Evolutionary conservation across 1,140 invertebrate genomes (phyloP).

Genomic region (Campodea augens): DNA sequence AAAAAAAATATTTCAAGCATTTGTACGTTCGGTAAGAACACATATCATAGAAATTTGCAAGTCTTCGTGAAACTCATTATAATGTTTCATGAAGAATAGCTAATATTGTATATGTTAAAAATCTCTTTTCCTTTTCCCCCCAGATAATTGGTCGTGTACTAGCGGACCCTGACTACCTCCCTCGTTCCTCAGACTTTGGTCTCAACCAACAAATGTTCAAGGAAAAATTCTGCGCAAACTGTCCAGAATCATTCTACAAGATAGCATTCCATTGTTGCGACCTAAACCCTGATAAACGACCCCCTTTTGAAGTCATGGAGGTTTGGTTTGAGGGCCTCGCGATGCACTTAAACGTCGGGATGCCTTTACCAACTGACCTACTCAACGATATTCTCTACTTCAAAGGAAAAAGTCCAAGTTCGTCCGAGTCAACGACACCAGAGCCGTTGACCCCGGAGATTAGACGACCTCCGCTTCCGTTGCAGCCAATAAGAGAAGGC

Average conservation of each 20-base stretch:
- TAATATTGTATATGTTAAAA: too few species aligned
- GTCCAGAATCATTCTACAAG: slow-evolving; percentile 69
- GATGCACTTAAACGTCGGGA: slow-evolving; percentile 43
- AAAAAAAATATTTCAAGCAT: too few species aligned
- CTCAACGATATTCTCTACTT: slow-evolving; percentile 40
- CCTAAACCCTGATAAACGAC: slow-evolving; percentile 67
- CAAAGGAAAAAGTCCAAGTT: slow-evolving; percentile 33
- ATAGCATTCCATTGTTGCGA: slow-evolving; percentile 77
- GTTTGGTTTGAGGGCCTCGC: slow-evolving; percentile 58
- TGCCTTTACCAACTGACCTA: slow-evolving; percentile 39
- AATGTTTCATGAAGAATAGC: too few species aligned
- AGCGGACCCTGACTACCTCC: slow-evolving; percentile 80
- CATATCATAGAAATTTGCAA: too few species aligned
- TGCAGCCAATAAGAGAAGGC: slow-evolving; percentile 31
- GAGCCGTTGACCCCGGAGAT: slow-evolving; percentile 25
- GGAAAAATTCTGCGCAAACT: slow-evolving; percentile 70
- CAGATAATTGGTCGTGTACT: slow-evolving; percentile 81
- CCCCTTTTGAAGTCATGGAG: slow-evolving; percentile 68
- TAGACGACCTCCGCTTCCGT: slow-evolving; percentile 14
- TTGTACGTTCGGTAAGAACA: too few species aligned
- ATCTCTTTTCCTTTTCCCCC: too few species aligned
- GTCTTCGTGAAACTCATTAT: too few species aligned
- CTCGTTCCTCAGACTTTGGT: slow-evolving; percentile 74
- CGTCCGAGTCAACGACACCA: slow-evolving; percentile 37
- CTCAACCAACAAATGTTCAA: slow-evolving; percentile 69